These are phyloP conservation scores for Penaeus japonicus DNA, from an alignment of 1,140 invertebrate genomes.

Conservation along the genomic window DNA sequence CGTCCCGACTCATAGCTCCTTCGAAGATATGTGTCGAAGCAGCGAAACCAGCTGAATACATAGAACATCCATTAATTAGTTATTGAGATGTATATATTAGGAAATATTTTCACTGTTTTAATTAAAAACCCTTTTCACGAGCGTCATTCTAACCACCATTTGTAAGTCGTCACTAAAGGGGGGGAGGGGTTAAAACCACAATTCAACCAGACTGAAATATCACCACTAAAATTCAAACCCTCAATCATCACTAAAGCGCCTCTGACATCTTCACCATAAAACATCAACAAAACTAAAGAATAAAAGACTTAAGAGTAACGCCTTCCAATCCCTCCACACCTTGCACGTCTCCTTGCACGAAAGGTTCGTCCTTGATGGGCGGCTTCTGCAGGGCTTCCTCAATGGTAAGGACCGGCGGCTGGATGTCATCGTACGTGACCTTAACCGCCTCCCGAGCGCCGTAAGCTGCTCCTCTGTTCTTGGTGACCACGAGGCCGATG, in stretches of 20 bases:
- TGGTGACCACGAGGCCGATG: slow-evolving; percentile 65
- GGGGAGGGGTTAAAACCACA: no score
- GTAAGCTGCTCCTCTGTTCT: slow-evolving; percentile 63
- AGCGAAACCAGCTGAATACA: slow-evolving; percentile 40
- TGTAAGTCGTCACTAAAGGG: no score
- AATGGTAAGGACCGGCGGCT: slow-evolving; percentile 66
- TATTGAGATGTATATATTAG: background rate
- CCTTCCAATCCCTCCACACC: no score
- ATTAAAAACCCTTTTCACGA: no score
- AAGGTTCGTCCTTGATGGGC: background rate
- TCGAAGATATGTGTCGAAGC: slow-evolving; percentile 57
- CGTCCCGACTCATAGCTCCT: slow-evolving; percentile 62
- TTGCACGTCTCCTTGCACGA: slow-evolving; percentile 9
- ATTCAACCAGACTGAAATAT: no score
- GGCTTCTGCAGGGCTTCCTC: slow-evolving; percentile 61
- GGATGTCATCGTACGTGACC: slow-evolving; percentile 63
- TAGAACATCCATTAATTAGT: background rate
- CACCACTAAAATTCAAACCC: no score
- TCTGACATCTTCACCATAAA: no score
- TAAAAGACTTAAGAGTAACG: no score
- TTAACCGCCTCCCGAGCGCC: slow-evolving; percentile 64
- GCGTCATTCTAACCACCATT: no score
- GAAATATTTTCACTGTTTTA: no score
- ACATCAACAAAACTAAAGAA: no score
- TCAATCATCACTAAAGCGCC: no score